phyloP scores from a whole-genome alignment of 2,113 vertebrate genomes.

The Cercocebus atys region DNA sequence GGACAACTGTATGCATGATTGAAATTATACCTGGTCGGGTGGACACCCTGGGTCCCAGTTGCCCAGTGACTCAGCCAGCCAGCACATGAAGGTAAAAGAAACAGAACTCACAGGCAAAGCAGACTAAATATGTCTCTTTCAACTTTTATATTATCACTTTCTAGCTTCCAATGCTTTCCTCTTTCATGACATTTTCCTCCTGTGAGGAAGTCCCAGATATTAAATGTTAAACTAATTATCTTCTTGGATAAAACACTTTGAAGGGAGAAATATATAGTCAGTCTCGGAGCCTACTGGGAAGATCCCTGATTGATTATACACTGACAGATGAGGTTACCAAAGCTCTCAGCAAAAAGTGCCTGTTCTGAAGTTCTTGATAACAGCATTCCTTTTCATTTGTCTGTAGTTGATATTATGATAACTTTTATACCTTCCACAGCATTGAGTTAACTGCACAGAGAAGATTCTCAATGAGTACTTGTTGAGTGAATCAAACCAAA shows the following conservation, averaged over 20 bases:
- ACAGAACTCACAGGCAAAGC: background rate
- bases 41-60: background rate
- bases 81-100: background rate
- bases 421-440: background rate
- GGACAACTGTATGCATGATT: background rate
- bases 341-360: background rate
- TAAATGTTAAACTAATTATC: slow-evolving; percentile 24
- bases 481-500: background rate
- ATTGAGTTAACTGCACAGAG: background rate
- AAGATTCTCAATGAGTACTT: background rate
- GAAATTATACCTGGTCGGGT: background rate
- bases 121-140: background rate
- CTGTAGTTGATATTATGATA: background rate
- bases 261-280: background rate
- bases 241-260: background rate
- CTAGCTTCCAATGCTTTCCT: background rate
- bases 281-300: background rate
- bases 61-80: background rate
- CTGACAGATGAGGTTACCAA: background rate
- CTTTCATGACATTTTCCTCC: background rate
- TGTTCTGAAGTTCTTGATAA: background rate
- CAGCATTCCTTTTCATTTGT: background rate
- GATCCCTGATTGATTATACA: background rate
- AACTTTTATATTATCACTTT: background rate
- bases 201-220: background rate